Base-by-base conservation (phyloP, 2,888 invertebrate genomes). In the Napeogenes inachia region DNA sequence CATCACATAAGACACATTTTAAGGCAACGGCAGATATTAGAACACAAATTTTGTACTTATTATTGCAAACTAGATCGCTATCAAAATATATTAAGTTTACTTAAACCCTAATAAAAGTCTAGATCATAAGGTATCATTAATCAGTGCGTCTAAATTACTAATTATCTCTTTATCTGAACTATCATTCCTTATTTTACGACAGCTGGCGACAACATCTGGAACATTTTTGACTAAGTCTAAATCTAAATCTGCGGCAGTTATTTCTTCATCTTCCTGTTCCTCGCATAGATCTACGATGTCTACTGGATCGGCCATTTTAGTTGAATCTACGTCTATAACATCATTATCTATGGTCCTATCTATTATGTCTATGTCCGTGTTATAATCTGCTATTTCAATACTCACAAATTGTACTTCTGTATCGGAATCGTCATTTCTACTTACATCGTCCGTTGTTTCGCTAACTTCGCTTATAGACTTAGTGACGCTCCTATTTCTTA, bases 171-270 rank as follows among this genome's bases (percentile, higher is more conserved):
- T 80, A 4, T 77, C 81, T 3, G 71, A 59, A 55, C 54, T 75
- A 30, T 81, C 81, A 0, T 64, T 59, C 70, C 71, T 77, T 50
- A 64, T 75, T 66, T 79, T 82, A 6, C 79, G 84, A 75, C 89
- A 89, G 63, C 89, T 89, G 2, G 87, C 89, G 0, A 89, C 89
- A 0, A 89, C 84, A 60, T 90, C 89, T 0, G 89, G 89, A n/a
- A 89, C 84, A 61, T 83, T 88, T 59, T 82, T 85, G 30, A 73
- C 77, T 61, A 87, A 75, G 63, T 80, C 82, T 68, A 85, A 64
- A 46, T 85, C 83, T 3, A 80, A 61, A 60, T 82, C 84, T 0
- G 81, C 71, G 5, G 72, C 70, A 0, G 75, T 75, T 0, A 82
- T 75, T 46, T 83, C 84, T 67, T 69, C 71, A 10, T 84, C 84